phyloP scores from a whole-genome alignment of 2,888 invertebrate genomes.

The Diadegma fenestrale region DNA sequence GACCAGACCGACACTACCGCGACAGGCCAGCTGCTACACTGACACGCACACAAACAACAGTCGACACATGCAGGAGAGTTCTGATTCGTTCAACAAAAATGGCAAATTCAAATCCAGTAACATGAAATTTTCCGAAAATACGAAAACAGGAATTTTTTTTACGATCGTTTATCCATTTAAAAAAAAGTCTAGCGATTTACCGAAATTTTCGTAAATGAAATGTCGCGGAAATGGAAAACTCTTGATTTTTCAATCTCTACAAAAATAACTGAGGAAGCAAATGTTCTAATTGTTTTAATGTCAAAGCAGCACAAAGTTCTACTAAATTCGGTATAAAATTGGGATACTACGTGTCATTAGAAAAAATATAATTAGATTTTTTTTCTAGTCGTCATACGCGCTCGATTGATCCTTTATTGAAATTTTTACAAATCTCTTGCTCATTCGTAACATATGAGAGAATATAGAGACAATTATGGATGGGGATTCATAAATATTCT shows the following conservation, averaged over 20 bases:
- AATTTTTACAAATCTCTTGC: conserved; percentile 42
- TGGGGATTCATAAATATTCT: conserved; percentile 33
- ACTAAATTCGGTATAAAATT: background rate
- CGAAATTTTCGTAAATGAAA: no score
- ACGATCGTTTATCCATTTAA: background rate
- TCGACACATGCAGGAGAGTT: background rate
- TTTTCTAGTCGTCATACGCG: conserved; percentile 17
- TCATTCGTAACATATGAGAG: conserved; percentile 31
- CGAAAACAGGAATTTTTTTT: background rate
- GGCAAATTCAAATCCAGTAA: background rate
- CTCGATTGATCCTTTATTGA: conserved; percentile 39
- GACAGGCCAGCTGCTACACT: background rate
- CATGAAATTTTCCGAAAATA: background rate
- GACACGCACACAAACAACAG: background rate
- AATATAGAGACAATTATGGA: conserved; percentile 27
- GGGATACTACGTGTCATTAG: background rate
- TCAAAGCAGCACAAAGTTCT: background rate
- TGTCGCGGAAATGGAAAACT: no score
- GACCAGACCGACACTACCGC: background rate
- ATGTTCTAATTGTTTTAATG: no score
- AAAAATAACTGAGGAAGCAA: no score
- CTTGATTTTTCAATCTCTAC: no score
- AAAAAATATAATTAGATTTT: background rate
- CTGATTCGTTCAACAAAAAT: background rate
- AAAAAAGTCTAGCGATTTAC: background rate